phyloP scores from a whole-genome alignment of 2,113 vertebrate species.

The Lethenteron camtschaticum region DNA sequence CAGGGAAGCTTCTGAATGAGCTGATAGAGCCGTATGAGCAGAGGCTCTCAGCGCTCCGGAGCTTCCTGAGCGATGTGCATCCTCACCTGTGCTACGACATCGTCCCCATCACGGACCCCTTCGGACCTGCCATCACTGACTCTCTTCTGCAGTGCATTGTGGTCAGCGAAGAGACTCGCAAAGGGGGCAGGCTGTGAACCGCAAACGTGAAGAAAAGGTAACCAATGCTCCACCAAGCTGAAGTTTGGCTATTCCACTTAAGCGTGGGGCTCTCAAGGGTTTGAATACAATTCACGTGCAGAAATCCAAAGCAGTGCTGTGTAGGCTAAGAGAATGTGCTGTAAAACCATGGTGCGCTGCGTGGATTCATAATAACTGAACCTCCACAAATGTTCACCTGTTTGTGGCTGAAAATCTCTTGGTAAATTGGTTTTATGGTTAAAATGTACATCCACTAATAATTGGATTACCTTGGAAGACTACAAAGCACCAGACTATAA shows the following conservation, averaged over 20 bases:
- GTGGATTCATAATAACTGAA: too few species aligned
- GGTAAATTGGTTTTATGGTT: too few species aligned
- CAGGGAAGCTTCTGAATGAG: constrained; percentile 1
- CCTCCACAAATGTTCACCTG: too few species aligned
- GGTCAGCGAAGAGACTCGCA: constrained; percentile 4
- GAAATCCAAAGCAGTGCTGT: too few species aligned
- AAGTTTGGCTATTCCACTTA: neutral
- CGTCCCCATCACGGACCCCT: constrained; percentile 2
- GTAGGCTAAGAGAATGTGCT: too few species aligned
- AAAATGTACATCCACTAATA: too few species aligned
- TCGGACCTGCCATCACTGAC: constrained; percentile 3
- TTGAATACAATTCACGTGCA: too few species aligned
- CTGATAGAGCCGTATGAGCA: neutral
- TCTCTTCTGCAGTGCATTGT: neutral
- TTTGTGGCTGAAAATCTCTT: too few species aligned
- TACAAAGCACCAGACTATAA: too few species aligned
- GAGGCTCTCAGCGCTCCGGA: neutral
- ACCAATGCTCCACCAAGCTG: neutral
- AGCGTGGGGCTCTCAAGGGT: too few species aligned
- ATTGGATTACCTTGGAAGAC: too few species aligned
- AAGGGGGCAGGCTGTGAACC: neutral
- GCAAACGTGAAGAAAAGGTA: constrained; percentile 4
- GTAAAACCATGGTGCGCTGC: too few species aligned
- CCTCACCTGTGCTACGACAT: neutral
- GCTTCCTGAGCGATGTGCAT: neutral